phyloP scores from a whole-genome alignment of 2,797 vertebrate genomes.

The Rousettus madagascariensis region DNA sequence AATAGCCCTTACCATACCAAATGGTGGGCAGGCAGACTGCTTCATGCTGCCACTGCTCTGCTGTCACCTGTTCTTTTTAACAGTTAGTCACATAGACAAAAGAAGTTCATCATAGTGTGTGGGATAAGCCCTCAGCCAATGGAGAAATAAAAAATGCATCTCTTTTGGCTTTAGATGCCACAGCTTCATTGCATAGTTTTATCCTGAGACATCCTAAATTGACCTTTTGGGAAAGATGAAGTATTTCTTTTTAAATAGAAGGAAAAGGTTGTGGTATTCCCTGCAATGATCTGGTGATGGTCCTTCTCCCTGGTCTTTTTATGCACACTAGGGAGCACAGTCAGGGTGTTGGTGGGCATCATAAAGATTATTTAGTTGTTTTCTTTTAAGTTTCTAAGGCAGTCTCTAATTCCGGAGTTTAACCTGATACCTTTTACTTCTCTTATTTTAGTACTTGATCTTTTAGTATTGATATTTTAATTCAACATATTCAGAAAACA shows the following conservation, averaged over 20 bases:
- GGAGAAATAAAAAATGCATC: no score
- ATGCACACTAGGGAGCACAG: neutral
- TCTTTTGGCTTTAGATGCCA: neutral
- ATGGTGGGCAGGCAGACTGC: neutral
- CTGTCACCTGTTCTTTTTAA: neutral
- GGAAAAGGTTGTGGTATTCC: neutral
- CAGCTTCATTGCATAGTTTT: neutral
- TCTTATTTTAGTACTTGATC: neutral
- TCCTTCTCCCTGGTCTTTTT: neutral
- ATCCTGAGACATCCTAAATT: neutral
- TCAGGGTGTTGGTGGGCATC: neutral
- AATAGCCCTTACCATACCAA: neutral
- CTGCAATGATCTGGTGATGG: neutral
- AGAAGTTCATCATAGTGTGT: neutral
- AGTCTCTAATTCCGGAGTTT: neutral
- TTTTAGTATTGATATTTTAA: neutral
- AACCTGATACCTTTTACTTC: neutral
- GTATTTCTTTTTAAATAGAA: neutral
- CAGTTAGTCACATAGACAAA: neutral
- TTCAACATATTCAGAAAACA: neutral
- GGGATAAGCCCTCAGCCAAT: neutral
- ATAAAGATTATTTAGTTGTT: neutral
- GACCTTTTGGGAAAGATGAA: neutral
- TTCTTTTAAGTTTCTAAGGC: neutral
- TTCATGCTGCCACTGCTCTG: neutral